phyloP scores from a whole-genome alignment of 1,140 invertebrate species.

The Bombus ignitus region DNA sequence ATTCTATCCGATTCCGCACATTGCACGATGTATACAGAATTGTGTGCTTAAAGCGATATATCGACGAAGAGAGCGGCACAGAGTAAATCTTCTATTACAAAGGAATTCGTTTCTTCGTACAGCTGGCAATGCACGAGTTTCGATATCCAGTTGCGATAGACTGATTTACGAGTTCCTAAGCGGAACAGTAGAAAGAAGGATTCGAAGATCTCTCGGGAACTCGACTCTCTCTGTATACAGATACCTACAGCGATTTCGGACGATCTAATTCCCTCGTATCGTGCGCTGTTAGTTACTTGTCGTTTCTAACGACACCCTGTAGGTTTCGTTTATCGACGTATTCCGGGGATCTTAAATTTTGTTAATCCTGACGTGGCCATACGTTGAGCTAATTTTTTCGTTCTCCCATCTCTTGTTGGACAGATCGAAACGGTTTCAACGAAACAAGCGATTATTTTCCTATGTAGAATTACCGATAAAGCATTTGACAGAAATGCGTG shows the following conservation, averaged over 20 bases:
- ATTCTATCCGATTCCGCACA: not conserved
- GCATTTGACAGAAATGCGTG: too few species aligned
- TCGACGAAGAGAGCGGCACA: not conserved
- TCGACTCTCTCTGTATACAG: conserved; percentile 34
- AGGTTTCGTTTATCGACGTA: conserved; percentile 10
- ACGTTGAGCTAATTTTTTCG: not conserved
- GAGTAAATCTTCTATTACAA: conserved; percentile 47
- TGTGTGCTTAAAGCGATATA: not conserved
- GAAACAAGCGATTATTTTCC: too few species aligned
- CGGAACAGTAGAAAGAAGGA: conserved; percentile 24
- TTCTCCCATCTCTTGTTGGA: too few species aligned
- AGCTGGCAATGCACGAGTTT: conserved; percentile 13
- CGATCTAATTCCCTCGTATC: conserved; percentile 63
- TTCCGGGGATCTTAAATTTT: not conserved
- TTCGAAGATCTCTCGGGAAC: conserved; percentile 24
- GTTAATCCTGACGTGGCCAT: not conserved
- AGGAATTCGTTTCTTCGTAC: conserved; percentile 15
- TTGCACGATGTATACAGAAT: too few species aligned
- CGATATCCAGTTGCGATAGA: conserved; percentile 37
- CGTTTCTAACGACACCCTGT: conserved; percentile 21
- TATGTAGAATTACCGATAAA: too few species aligned
- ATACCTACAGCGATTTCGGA: conserved; percentile 53
- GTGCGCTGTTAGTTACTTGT: conserved; percentile 32
- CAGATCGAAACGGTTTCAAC: too few species aligned
- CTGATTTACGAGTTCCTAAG: conserved; percentile 59